Conservation (phyloP, 2,888 invertebrate species). For the Nephrotoma appendiculata region DNA sequence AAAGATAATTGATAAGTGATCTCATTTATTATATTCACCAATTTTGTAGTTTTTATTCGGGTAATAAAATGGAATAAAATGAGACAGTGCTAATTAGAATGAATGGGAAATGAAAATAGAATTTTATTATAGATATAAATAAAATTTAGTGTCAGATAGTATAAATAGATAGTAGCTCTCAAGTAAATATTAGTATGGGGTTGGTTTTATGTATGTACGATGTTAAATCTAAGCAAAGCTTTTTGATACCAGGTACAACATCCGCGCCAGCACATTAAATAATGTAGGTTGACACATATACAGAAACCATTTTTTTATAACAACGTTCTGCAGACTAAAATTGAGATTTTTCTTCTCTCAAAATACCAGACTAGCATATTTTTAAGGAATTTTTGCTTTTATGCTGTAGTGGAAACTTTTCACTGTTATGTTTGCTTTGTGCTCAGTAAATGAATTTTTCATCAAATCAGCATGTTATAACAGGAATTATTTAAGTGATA, state of each 20-base stretch:
- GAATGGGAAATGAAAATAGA: constrained; percentile 1
- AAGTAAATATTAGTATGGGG: neutral
- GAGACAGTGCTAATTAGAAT: constrained; percentile 6
- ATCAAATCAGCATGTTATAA: neutral
- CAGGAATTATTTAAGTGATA: neutral
- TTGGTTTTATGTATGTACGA: neutral
- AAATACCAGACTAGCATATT: neutral
- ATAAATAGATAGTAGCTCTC: neutral
- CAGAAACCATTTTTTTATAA: neutral
- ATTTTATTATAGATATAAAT: neutral
- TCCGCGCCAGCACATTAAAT: neutral
- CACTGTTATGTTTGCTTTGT: neutral
- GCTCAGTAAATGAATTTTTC: neutral
- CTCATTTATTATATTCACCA: neutral
- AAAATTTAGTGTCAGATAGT: neutral
- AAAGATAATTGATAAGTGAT: neutral
- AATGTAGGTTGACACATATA: neutral
- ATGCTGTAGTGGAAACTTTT: neutral
- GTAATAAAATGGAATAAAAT: neutral
- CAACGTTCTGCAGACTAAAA: neutral
- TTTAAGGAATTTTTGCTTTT: neutral
- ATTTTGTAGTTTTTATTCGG: neutral
- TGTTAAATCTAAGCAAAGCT: neutral
- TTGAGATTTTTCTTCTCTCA: neutral
- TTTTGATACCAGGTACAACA: neutral